Percentiles rank a stretch among this genome's conserved stretches.
Conservation (phyloP, 2,888 invertebrate species). For the Tridacna gigas region DNA sequence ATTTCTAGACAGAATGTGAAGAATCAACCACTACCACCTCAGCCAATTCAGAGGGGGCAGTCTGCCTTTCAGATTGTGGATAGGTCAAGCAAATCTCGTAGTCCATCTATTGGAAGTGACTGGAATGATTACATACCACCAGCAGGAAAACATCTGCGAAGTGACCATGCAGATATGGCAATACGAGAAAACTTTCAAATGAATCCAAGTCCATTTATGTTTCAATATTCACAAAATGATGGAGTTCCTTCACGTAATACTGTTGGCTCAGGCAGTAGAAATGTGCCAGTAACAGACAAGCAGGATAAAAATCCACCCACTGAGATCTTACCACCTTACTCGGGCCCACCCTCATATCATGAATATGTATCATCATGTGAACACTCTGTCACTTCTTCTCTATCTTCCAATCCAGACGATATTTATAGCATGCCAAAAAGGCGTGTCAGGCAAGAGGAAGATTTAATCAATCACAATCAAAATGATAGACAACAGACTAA, state of each 20-base stretch:
- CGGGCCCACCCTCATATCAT: constrained; percentile 72
- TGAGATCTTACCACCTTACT: constrained; percentile 70
- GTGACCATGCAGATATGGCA: constrained; percentile 57
- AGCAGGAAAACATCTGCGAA: constrained; percentile 13
- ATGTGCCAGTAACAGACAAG: background rate
- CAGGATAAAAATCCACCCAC: constrained; percentile 1
- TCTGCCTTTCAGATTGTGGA: constrained; percentile 71
- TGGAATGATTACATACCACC: background rate
- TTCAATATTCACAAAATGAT: background rate
- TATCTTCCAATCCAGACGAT: constrained; percentile 63
- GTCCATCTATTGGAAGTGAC: constrained; percentile 52
- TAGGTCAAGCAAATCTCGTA: constrained; percentile 42
- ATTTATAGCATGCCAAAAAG: constrained; percentile 57
- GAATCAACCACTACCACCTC: constrained; percentile 53
- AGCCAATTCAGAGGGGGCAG: constrained; percentile 64
- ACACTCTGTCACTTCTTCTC: constrained; percentile 64
- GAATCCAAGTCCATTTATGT: constrained; percentile 60
- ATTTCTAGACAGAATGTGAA: constrained; percentile 51
- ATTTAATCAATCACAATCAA: constrained; percentile 12
- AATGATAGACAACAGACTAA: background rate
- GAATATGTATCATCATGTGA: constrained; percentile 70
- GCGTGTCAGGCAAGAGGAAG: constrained; percentile 20
- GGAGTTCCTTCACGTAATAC: background rate
- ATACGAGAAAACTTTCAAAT: constrained; percentile 67
- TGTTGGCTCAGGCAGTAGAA: background rate